Conservation (phyloP, 2,888 invertebrate genomes). For the Agrilus mali region DNA sequence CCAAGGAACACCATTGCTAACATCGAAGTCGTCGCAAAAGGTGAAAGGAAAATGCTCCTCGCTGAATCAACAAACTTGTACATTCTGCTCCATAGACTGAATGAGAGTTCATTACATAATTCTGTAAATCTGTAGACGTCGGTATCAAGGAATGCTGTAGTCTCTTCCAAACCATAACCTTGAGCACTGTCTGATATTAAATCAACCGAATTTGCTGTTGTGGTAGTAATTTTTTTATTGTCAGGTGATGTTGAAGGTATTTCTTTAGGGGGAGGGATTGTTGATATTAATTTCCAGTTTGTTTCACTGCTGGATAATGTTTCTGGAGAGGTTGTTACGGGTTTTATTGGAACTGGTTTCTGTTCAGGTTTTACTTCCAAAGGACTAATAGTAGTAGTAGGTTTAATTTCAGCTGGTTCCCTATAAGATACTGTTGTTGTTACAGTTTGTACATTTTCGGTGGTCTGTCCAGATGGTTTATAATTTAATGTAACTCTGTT, state of each 20-base stretch:
- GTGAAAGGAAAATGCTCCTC: constrained; percentile 68
- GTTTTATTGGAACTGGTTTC: constrained; percentile 9
- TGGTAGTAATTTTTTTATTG: constrained; percentile 7
- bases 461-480: not conserved
- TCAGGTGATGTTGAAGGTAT: constrained; percentile 9
- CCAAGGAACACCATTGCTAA: constrained; percentile 86
- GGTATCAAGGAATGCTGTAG: constrained; percentile 54
- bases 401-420: constrained; percentile 8
- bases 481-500: no score
- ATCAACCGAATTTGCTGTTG: constrained; percentile 33
- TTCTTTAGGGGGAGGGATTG: constrained; percentile 37
- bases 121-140: constrained; percentile 68
- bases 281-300: constrained; percentile 46
- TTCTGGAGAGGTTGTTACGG: constrained; percentile 9
- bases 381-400: constrained; percentile 11
- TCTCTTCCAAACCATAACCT: constrained; percentile 64
- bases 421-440: constrained; percentile 1
- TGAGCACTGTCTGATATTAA: constrained; percentile 42
- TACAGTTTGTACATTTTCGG: not conserved
- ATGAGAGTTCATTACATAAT: constrained; percentile 74
- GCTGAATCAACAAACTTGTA: constrained; percentile 58
- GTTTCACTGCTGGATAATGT: constrained; percentile 8
- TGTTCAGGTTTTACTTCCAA: constrained; percentile 12
- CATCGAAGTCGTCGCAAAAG: constrained; percentile 74
- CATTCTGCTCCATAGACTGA: constrained; percentile 68